Percentiles rank a stretch among this genome's conserved stretches.
These are phyloP conservation scores for Pipa parva DNA, from an alignment of 2,113 vertebrate species.

Conservation along the genomic window DNA sequence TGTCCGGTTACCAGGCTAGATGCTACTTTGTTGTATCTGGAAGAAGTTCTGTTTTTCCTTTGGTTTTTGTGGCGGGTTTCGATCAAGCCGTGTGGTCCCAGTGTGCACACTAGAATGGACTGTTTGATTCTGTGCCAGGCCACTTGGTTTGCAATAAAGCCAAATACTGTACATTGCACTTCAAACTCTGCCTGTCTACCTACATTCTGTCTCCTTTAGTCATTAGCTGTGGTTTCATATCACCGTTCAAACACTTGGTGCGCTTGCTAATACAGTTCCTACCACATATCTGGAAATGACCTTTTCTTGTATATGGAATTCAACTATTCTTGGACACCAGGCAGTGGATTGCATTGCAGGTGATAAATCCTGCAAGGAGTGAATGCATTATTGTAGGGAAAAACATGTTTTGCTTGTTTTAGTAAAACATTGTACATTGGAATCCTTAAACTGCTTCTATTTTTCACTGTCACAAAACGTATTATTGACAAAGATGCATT, in stretches of 20 bases:
- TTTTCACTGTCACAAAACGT: too few species aligned
- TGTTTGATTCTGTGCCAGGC: constrained; percentile 70
- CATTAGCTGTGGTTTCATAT: constrained; percentile 75
- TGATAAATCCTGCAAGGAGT: too few species aligned
- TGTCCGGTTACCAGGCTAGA: constrained; percentile 56
- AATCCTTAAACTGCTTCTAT: too few species aligned
- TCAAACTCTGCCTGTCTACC: constrained; percentile 69
- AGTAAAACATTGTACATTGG: too few species aligned
- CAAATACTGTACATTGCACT: constrained; percentile 75
- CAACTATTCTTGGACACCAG: constrained; percentile 44
- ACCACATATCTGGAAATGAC: constrained; percentile 55
- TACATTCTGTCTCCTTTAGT: constrained; percentile 72
- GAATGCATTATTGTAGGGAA: too few species aligned
- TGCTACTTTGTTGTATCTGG: constrained; percentile 69
- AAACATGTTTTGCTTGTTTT: too few species aligned
- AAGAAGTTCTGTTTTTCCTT: constrained; percentile 59
- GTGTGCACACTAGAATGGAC: constrained; percentile 64
- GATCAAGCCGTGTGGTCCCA: constrained; percentile 77
- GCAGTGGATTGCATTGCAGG: neutral
- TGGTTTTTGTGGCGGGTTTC: constrained; percentile 73
- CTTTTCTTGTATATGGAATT: constrained; percentile 54
- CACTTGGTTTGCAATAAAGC: constrained; percentile 67
- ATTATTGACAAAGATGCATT: too few species aligned
- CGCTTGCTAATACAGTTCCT: constrained; percentile 18
- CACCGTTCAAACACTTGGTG: constrained; percentile 64